These are phyloP conservation scores for Toxotes chatareus DNA, from an alignment of 2,113 vertebrate species.

Conservation along the genomic window DNA sequence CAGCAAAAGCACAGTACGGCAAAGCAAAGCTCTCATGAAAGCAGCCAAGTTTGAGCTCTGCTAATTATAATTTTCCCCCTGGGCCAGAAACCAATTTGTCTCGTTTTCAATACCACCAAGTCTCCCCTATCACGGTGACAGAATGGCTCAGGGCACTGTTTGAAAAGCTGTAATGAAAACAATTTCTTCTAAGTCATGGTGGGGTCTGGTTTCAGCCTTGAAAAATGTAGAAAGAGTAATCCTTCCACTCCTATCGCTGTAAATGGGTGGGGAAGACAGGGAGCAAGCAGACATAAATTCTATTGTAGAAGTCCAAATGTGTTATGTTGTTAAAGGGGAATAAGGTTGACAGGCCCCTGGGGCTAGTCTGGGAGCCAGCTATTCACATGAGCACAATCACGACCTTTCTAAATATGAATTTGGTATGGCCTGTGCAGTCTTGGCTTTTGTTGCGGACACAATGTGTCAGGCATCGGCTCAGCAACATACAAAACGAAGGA, in stretches of 20 bases:
- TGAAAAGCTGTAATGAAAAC: constrained; percentile 67
- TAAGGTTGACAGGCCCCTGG: constrained; percentile 66
- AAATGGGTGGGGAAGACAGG: constrained; percentile 26
- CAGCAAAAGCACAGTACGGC: constrained; percentile 19
- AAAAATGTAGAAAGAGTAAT: constrained; percentile 47
- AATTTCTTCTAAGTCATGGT: constrained; percentile 53
- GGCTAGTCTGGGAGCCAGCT: constrained; percentile 50
- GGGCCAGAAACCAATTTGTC: constrained; percentile 73
- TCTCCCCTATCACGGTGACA: constrained; percentile 52
- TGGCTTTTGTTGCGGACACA: constrained; percentile 72
- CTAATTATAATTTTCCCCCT: constrained; percentile 67
- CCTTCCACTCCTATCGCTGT: constrained; percentile 37
- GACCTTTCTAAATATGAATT: constrained; percentile 76
- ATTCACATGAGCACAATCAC: constrained; percentile 73
- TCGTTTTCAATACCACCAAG: constrained; percentile 66
- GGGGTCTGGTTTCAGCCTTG: constrained; percentile 44
- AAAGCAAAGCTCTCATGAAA: constrained; percentile 57
- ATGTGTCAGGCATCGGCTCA: constrained; percentile 52
- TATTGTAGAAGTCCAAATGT: constrained; percentile 61
- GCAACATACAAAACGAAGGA: constrained; percentile 52
- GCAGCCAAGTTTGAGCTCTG: constrained; percentile 59
- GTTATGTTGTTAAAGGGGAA: constrained; percentile 62
- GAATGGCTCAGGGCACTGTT: constrained; percentile 42
- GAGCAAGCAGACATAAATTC: constrained; percentile 56
- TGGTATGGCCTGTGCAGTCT: constrained; percentile 48